Evolutionary conservation across 2,113 vertebrate species (phyloP), one percentile per base, ranked within the genome.

Genomic region (Nerophis lumbriciformis): DNA sequence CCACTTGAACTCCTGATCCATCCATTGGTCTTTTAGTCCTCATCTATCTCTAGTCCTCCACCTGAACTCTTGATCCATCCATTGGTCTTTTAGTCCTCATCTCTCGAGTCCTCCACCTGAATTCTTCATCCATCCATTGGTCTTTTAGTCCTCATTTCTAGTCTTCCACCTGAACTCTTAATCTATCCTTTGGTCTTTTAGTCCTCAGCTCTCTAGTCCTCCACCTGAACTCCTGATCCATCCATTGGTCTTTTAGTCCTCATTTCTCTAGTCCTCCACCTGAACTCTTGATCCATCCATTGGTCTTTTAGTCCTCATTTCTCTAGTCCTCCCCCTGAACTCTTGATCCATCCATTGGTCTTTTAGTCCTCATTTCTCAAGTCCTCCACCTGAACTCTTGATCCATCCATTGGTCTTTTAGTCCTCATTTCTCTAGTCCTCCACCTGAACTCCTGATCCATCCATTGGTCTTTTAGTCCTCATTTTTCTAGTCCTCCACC

Each of bases 261-360:
- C 0, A 16, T 15, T 8, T 8, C 16, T 6, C 16, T 3, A 1
- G 48, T n/a, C 48, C 48, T 50, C 14, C 13, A 42, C 39, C 39
- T 39, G 28, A 28, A 28, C 28, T 28, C 28, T 28, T 28, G 1
- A 28, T 28, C 28, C 28, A 28, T 28, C 28, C 28, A 28, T 28
- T 28, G 28, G 4, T 28, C 28, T 28, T 28, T 28, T 39, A 39
- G 5, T 42, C 42, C 10, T 45, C 11, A 12, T 45, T 11, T 45
- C 42, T 45, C 42, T 11, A 11, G 42, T 45, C 73, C 65, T 45
- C 72, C 66, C 1, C 42, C 42, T 12, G 42, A 11, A 45, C 42
- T 45, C 42, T 11, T 45, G 42, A 45, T 8, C 42, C 42, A 44
- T 44, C 42, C 42, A 8, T 44, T 44, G 8, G 3, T 12, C 42